Percentiles rank a stretch among this genome's conserved stretches.
phyloP scores from a whole-genome alignment of 2,797 vertebrate species.

The Mus minutoides region DNA sequence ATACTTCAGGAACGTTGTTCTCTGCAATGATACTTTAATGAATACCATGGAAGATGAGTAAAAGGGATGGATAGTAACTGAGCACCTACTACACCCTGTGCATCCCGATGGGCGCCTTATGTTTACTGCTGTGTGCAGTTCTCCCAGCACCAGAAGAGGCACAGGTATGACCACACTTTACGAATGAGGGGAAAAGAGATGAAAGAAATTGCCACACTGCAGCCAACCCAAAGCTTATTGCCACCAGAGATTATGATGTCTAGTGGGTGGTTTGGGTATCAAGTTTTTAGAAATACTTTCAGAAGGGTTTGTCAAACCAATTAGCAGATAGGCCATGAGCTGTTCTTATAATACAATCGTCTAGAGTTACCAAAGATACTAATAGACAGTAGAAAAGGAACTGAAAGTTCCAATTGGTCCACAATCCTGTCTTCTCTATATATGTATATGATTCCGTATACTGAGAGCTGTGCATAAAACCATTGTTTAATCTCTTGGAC shows the following conservation, averaged over 20 bases:
- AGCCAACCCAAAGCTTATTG: background rate
- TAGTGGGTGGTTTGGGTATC: background rate
- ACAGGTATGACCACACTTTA: background rate
- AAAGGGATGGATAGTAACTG: background rate
- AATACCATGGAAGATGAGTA: background rate
- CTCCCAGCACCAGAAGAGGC: background rate
- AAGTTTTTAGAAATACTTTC: constrained; percentile 4
- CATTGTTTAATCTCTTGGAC: background rate
- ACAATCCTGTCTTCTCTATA: background rate
- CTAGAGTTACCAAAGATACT: background rate
- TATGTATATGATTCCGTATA: background rate
- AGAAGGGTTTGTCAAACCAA: constrained; percentile 9
- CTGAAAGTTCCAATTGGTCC: background rate
- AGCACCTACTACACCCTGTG: background rate
- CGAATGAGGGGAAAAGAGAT: background rate
- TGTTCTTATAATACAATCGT: background rate
- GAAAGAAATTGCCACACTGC: background rate
- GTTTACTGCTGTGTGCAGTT: background rate
- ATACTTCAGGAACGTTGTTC: background rate
- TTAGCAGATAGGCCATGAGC: background rate
- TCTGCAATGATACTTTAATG: background rate
- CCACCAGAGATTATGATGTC: background rate
- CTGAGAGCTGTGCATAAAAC: background rate
- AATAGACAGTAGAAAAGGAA: background rate
- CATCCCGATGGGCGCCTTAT: background rate